phyloP scores from a whole-genome alignment of 2,113 vertebrate genomes.

The Platycercus adscitus region DNA sequence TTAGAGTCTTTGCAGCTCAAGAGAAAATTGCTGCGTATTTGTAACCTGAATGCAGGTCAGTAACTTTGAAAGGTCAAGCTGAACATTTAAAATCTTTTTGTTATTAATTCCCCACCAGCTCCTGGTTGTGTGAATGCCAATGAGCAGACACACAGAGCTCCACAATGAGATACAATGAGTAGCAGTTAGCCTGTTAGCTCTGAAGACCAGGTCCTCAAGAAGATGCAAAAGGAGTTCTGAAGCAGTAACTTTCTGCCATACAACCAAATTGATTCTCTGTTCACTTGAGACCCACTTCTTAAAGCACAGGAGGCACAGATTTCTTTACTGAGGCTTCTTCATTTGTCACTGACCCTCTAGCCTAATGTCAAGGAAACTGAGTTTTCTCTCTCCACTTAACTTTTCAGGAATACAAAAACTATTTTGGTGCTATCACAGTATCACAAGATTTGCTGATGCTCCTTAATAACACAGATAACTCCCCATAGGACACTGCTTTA shows the following conservation, averaged over 20 bases:
- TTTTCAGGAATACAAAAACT: background rate
- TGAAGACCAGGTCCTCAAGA: background rate
- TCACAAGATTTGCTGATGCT: background rate
- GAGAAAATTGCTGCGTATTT: constrained; percentile 22
- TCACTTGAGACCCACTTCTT: background rate
- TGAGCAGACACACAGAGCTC: background rate
- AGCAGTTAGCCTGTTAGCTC: background rate
- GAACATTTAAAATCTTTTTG: background rate
- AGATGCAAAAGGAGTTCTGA: background rate
- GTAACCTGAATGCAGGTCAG: constrained; percentile 55
- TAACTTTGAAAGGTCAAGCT: constrained; percentile 47
- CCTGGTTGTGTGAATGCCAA: background rate
- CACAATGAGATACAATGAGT: background rate
- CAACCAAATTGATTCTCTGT: background rate
- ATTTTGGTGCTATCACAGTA: background rate
- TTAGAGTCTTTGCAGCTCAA: constrained; percentile 15
- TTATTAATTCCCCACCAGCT: constrained; percentile 5
- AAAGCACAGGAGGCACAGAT: background rate
- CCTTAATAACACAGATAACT: background rate
- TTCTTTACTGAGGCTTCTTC: background rate
- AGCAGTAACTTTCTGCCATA: background rate
- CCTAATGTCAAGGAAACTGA: background rate
- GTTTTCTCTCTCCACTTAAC: background rate
- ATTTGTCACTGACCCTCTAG: background rate
- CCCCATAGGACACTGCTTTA: background rate